phyloP scores from a whole-genome alignment of 2,113 vertebrate genomes.

The Chinchilla lanigera region DNA sequence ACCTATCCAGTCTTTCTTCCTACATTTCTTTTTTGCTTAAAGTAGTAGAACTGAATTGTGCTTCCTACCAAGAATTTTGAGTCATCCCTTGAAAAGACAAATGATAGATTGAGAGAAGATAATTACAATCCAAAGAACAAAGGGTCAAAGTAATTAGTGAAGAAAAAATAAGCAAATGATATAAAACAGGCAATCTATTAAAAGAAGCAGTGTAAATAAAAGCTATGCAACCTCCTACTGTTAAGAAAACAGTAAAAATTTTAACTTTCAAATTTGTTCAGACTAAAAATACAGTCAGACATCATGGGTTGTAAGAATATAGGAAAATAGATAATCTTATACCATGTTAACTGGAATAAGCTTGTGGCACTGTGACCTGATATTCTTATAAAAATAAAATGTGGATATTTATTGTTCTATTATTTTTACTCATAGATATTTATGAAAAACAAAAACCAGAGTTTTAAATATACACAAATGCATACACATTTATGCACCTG shows the following conservation, averaged over 20 bases:
- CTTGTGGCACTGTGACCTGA: not conserved
- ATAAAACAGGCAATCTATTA: not conserved
- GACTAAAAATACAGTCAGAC: conserved; percentile 21
- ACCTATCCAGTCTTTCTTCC: not conserved
- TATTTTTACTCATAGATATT: not conserved
- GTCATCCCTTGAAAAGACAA: conserved; percentile 11
- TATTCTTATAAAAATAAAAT: not conserved
- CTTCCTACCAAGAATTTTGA: conserved; percentile 41
- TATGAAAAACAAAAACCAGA: not conserved
- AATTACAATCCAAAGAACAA: conserved; percentile 18
- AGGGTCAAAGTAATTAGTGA: conserved; percentile 20
- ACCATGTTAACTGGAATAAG: not conserved
- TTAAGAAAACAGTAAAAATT: conserved; percentile 1
- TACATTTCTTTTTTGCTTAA: not conserved
- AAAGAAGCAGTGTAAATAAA: conserved; percentile 14
- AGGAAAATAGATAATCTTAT: not conserved
- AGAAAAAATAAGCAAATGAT: not conserved
- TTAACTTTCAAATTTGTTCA: conserved; percentile 3
- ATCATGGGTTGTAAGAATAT: not conserved
- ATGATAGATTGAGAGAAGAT: conserved; percentile 7
- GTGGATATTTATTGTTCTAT: not conserved
- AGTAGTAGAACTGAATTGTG: not conserved
- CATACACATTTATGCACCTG: not conserved
- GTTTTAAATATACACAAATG: not conserved
- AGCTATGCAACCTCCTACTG: not conserved